Base-by-base conservation (phyloP, 2,797 vertebrate genomes). In the Sebastes trivittatus region DNA sequence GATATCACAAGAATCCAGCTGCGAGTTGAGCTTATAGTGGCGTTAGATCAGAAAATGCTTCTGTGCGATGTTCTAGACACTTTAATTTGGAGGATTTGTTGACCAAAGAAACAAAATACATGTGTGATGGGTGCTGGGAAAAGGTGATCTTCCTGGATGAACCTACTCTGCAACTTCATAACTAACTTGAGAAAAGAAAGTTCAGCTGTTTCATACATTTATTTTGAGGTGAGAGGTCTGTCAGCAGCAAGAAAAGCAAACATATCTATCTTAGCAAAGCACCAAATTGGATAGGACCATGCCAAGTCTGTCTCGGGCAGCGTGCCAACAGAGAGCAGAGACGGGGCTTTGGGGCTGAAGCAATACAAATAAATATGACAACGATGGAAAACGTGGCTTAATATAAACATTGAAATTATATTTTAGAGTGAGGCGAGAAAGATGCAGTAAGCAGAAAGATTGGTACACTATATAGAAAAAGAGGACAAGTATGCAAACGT, bases 241-340 rank as follows among this genome's bases (percentile, higher is more conserved):
- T 95, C 94, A 93, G 81, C 84, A 87, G 81, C 79, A 77, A 85
- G 83, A 91, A 94, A 93, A 92, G 91, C 89, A 92, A 94, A 95
- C 91, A 90, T 90, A 94, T 95, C 92, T 95, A 94, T 95, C 93
- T 94, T 93, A 94, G 92, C 88, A 85, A 93, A 88, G 89, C 84
- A 93, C 91, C 87, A 92, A 95, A 95, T 94, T 93, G 92, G 90
- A 94, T 77, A 85, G 81, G 92, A 94, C 90, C 85, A 80, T 91
- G 94, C 93, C 94, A 95, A 93, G 92, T 89, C 82, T 91, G 77
- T 87, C 49, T 61, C 29, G 81, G 95, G 94, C 90, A 76, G 80
- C 6, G 6, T 83, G 93, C 94, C 94, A 95, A 66, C 55, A 72
- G 69, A 77, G 73, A 78, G 73, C 82, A 84, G 63, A 82, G 80